phyloP scores from a whole-genome alignment of 2,113 vertebrate species.

The Phycodurus eques region DNA sequence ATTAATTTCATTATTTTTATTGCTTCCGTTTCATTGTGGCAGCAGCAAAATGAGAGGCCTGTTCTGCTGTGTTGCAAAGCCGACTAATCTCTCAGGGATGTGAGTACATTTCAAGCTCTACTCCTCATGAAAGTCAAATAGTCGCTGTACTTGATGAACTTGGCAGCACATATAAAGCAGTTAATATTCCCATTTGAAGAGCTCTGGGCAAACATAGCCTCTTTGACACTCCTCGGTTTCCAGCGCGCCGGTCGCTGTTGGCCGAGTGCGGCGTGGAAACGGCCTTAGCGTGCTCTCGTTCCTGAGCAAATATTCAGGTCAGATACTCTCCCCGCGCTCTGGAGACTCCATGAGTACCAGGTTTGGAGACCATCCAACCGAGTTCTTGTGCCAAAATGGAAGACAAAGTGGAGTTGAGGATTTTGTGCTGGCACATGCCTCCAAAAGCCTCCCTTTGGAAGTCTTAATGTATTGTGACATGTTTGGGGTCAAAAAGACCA shows the following conservation, averaged over 20 bases:
- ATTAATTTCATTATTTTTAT: neutral
- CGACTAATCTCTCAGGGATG: slow-evolving; percentile 24
- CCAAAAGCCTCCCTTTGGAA: slow-evolving; percentile 34
- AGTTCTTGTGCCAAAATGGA: slow-evolving; percentile 36
- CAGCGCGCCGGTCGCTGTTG: too few species aligned
- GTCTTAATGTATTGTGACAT: slow-evolving; percentile 52
- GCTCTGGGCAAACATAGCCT: slow-evolving; percentile 45
- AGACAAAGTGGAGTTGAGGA: slow-evolving; percentile 32
- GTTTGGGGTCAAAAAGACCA: slow-evolving; percentile 54
- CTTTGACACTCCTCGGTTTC: slow-evolving; percentile 40
- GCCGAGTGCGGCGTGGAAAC: slow-evolving; percentile 22
- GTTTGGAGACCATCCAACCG: slow-evolving; percentile 25
- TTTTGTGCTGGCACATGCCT: slow-evolving; percentile 43
- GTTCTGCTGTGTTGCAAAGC: slow-evolving; percentile 5
- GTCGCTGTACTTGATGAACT: slow-evolving; percentile 34
- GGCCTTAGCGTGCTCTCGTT: slow-evolving; percentile 51
- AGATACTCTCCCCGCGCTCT: slow-evolving; percentile 50
- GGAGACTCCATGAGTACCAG: slow-evolving; percentile 23
- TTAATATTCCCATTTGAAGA: slow-evolving; percentile 40
- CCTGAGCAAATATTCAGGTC: slow-evolving; percentile 77
- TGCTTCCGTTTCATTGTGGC: neutral
- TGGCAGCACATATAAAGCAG: slow-evolving; percentile 30
- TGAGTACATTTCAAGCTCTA: slow-evolving; percentile 51
- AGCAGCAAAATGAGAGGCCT: neutral
- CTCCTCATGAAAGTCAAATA: slow-evolving; percentile 57